These are phyloP conservation scores for Sternarchorhynchus goeldii DNA, from an alignment of 2,797 vertebrate genomes.

Conservation along the genomic window DNA sequence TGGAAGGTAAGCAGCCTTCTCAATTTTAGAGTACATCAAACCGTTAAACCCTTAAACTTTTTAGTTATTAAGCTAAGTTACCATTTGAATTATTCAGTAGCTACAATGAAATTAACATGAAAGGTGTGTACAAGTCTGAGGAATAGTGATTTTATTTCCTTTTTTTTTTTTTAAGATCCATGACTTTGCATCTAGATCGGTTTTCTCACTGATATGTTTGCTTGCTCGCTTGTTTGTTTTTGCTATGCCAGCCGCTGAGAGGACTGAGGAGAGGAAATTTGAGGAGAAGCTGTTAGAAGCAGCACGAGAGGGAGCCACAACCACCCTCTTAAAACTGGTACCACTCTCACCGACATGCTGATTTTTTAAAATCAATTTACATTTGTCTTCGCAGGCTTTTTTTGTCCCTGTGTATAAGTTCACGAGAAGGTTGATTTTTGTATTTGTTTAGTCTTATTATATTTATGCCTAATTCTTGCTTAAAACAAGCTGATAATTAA, in stretches of 20 bases:
- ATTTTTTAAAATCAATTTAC: neutral
- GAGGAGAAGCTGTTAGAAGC: conserved; percentile 89
- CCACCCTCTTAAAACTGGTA: conserved; percentile 84
- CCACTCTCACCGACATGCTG: conserved; percentile 45
- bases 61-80: neutral
- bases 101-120: too few relatives aligned
- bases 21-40: neutral
- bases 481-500: neutral
- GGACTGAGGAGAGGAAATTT: conserved; percentile 91
- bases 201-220: neutral
- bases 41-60: neutral
- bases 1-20: conserved; percentile 84
- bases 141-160: too few relatives aligned
- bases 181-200: neutral
- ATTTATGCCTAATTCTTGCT: neutral
- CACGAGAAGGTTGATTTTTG: neutral
- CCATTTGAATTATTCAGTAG: neutral
- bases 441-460: neutral
- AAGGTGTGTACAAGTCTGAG: too few relatives aligned
- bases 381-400: neutral
- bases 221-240: neutral
- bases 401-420: neutral
- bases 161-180: neutral
- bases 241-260: conserved; percentile 82
- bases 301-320: conserved; percentile 85